phyloP scores from a whole-genome alignment of 2,888 invertebrate genomes.

The Drosophila atripex region DNA sequence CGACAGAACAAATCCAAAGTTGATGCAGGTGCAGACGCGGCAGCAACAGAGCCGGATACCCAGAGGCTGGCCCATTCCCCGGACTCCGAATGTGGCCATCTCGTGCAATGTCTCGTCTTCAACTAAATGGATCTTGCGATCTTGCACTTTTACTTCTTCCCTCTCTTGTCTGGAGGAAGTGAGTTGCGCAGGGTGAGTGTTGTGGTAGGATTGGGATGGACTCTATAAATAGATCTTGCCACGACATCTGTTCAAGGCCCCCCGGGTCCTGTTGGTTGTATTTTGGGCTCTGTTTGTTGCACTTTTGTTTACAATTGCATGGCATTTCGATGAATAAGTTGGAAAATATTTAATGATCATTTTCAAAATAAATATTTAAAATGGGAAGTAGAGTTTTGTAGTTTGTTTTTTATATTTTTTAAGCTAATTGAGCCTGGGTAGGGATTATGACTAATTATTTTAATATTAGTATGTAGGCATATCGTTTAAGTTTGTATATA shows the following conservation, averaged over 20 bases:
- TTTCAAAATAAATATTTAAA: too few relatives aligned
- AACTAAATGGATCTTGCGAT: background rate
- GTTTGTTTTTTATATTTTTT: too few relatives aligned
- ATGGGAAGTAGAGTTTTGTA: too few relatives aligned
- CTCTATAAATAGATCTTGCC: background rate
- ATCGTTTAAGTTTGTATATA: too few relatives aligned
- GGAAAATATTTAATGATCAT: too few relatives aligned
- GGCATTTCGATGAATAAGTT: background rate
- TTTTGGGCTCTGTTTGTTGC: background rate
- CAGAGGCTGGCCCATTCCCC: conserved; percentile 76
- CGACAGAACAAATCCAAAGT: conserved; percentile 90
- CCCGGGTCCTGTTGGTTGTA: background rate
- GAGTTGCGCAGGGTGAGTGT: background rate
- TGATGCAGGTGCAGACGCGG: conserved; percentile 91
- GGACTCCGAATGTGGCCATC: conserved; percentile 81
- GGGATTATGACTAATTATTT: too few relatives aligned
- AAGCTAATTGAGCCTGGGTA: too few relatives aligned
- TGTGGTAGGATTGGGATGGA: background rate
- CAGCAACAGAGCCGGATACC: conserved; percentile 90
- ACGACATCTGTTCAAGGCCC: background rate
- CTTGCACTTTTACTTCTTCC: background rate
- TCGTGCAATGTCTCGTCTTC: background rate
- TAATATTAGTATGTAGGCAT: too few relatives aligned
- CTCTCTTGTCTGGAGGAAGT: background rate
- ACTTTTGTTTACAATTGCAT: background rate